Percentiles rank a stretch among this genome's conserved stretches.
phyloP scores from a whole-genome alignment of 2,113 vertebrate species.

The Nyctereutes procyonoides region DNA sequence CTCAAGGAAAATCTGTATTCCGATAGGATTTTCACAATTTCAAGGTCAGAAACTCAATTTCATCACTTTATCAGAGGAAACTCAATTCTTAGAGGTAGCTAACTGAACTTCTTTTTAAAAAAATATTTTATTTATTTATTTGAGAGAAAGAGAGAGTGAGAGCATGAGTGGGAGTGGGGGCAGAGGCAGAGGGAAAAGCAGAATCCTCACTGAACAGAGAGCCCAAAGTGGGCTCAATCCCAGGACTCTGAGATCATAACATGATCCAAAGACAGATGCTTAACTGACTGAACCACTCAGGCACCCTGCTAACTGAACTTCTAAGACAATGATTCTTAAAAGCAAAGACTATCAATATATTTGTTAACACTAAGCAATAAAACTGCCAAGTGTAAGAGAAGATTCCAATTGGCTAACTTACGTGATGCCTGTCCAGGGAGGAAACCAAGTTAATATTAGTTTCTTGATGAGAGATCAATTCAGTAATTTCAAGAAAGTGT shows the following conservation, averaged over 20 bases:
- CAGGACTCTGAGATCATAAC: background rate
- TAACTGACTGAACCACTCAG: background rate
- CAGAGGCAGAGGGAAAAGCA: background rate
- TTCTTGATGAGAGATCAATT: background rate
- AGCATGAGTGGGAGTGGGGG: background rate
- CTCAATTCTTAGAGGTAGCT: background rate
- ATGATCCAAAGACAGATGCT: background rate
- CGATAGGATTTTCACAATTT: background rate
- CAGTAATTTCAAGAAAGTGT: conserved; percentile 23
- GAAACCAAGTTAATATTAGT: conserved; percentile 21
- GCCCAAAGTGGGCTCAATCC: background rate
- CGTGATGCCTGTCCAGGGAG: background rate
- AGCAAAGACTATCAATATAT: conserved; percentile 22
- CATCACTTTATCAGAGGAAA: background rate
- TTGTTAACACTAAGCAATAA: conserved; percentile 53
- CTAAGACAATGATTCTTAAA: background rate
- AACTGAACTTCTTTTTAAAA: background rate
- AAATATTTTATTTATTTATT: background rate
- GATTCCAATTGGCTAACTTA: background rate
- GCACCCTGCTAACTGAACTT: background rate
- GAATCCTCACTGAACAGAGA: background rate
- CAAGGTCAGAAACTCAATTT: background rate
- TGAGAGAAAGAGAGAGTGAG: background rate
- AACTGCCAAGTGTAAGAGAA: background rate
- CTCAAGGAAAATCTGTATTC: background rate